Evolutionary conservation across 2,888 invertebrate species (phyloP).

Genomic region (Ophion ellenae): DNA sequence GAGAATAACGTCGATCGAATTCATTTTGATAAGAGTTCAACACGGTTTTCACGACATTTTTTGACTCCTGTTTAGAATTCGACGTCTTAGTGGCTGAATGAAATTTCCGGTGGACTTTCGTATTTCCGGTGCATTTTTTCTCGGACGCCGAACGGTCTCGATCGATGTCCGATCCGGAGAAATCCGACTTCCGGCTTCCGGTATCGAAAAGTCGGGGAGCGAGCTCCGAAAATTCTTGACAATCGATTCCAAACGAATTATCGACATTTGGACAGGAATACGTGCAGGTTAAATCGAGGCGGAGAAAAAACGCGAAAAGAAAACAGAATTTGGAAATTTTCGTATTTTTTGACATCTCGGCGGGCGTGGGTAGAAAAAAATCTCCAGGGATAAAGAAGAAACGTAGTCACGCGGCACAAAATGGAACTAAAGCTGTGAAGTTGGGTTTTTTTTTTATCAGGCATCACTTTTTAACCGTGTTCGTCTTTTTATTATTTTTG

Average conservation of each 20-base stretch:
- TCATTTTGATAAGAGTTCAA: slow-evolving; percentile 36
- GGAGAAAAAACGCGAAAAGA: slow-evolving; percentile 7
- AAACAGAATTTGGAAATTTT: not conserved
- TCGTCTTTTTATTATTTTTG: not conserved
- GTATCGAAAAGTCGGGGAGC: not conserved
- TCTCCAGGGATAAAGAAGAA: not conserved
- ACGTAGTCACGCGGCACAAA: not conserved
- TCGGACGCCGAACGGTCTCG: not conserved
- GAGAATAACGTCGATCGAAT: slow-evolving; percentile 44
- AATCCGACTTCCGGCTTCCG: slow-evolving; percentile 8
- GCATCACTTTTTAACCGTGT: not conserved
- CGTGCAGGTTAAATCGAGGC: not conserved
- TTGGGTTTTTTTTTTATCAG: slow-evolving; percentile 5
- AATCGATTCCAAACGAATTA: slow-evolving; percentile 12
- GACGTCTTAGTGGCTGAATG: not conserved
- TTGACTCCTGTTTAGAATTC: not conserved
- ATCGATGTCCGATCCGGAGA: slow-evolving; percentile 23
- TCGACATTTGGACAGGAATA: not conserved
- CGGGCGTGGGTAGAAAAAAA: not conserved
- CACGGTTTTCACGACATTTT: slow-evolving; percentile 23
- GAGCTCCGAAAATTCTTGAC: slow-evolving; percentile 2
- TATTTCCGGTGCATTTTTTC: not conserved
- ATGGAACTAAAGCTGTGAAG: slow-evolving; percentile 11
- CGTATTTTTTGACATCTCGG: slow-evolving; percentile 21
- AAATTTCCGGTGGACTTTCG: not conserved